Evolutionary conservation across 2,888 invertebrate species (phyloP).

Genomic region (Troides oblongomaculatus): DNA sequence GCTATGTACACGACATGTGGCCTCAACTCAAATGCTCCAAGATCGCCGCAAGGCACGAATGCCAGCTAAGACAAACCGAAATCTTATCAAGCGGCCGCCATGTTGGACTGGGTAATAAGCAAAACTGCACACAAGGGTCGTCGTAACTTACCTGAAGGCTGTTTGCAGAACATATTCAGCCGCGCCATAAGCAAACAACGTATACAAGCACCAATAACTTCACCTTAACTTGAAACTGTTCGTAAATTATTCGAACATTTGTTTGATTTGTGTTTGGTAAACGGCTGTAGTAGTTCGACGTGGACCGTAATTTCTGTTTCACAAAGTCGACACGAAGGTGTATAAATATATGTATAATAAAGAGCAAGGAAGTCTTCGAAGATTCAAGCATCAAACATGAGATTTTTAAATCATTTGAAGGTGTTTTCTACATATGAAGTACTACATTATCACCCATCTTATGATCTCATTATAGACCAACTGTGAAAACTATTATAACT

Average conservation of each 20-base stretch:
- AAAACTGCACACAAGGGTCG: constrained; percentile 73
- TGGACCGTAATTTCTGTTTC: not conserved
- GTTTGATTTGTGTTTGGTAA: constrained; percentile 24
- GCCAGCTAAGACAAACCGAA: constrained; percentile 74
- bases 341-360: too few species aligned
- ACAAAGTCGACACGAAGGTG: not conserved
- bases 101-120: constrained; percentile 76
- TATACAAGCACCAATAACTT: constrained; percentile 42
- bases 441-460: too few species aligned
- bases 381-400: too few species aligned
- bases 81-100: constrained; percentile 76
- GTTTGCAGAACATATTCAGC: constrained; percentile 63
- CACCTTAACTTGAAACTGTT: constrained; percentile 22
- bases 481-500: too few species aligned
- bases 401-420: too few species aligned
- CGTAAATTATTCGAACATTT: constrained; percentile 14
- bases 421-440: too few species aligned
- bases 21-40: constrained; percentile 69
- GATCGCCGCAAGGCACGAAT: constrained; percentile 72
- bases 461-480: too few species aligned
- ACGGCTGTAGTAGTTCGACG: constrained; percentile 10
- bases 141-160: constrained; percentile 68
- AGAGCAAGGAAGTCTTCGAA: too few species aligned
- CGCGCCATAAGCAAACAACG: constrained; percentile 60
- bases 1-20: constrained; percentile 37